A percentile compares a stretch with the other conserved stretches of the same genome.
Evolutionary conservation across 2,113 vertebrate genomes (phyloP).

Genomic region (Petaurus breviceps): DNA sequence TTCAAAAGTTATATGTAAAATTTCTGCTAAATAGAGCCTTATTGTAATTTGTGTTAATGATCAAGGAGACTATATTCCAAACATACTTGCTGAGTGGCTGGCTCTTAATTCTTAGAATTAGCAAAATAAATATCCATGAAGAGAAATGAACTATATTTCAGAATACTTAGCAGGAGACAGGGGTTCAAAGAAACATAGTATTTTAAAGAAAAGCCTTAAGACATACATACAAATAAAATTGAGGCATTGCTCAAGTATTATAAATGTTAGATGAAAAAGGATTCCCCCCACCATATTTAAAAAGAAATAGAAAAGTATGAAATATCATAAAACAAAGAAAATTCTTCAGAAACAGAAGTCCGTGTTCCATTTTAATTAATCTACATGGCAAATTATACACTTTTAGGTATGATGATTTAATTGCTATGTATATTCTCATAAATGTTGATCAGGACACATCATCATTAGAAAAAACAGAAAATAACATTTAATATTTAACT

Average conservation of each 20-base stretch:
- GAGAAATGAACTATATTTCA: constrained; percentile 78
- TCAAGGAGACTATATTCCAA: constrained; percentile 82
- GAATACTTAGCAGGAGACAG: constrained; percentile 74
- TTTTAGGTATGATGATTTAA: background rate
- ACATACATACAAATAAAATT: constrained; percentile 79
- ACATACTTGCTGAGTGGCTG: constrained; percentile 83
- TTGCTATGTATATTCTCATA: background rate
- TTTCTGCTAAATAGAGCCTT: constrained; percentile 90
- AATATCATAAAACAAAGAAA: constrained; percentile 77
- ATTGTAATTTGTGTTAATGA: constrained; percentile 86
- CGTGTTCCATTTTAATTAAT: constrained; percentile 8
- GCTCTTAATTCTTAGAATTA: constrained; percentile 77
- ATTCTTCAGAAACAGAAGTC: constrained; percentile 58
- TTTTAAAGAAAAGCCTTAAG: constrained; percentile 77
- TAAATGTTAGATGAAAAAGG: constrained; percentile 83
- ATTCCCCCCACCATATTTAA: constrained; percentile 77
- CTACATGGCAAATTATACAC: background rate
- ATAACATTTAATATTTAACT: background rate
- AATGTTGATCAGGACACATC: background rate
- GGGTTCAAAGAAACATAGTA: constrained; percentile 68
- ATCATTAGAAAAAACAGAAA: background rate
- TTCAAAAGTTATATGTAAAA: constrained; percentile 50
- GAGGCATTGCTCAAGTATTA: constrained; percentile 79
- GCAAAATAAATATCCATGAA: constrained; percentile 74
- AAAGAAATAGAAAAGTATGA: constrained; percentile 83